Conservation (phyloP, 2,888 invertebrate species). For the Ornithoptera alexandrae region DNA sequence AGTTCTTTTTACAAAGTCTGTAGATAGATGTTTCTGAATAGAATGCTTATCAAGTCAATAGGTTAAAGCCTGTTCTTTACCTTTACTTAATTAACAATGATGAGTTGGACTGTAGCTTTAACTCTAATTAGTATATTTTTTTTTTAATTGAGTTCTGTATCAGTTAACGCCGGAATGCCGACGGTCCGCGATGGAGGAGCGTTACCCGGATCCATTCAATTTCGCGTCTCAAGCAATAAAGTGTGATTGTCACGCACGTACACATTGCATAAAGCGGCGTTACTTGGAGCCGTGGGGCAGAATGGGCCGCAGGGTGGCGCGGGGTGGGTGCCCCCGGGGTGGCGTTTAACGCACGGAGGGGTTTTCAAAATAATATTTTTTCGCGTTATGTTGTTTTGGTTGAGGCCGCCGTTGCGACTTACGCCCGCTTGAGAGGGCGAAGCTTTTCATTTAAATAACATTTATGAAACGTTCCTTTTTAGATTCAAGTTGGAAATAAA, state of each 20-base stretch:
- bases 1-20: too few species aligned
- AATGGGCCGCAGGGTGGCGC: conserved; percentile 36
- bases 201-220: conserved; percentile 61
- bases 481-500: too few species aligned
- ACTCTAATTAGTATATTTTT: not conserved
- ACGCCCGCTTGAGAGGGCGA: conserved; percentile 22
- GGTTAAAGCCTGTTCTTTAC: too few species aligned
- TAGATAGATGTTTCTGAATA: too few species aligned
- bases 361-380: conserved; percentile 58
- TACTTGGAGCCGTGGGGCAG: conserved; percentile 27
- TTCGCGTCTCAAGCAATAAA: conserved; percentile 66
- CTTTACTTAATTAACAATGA: too few species aligned
- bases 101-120: too few species aligned
- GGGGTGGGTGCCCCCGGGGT: conserved; percentile 36
- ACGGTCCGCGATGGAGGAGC: conserved; percentile 28
- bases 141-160: conserved; percentile 25
- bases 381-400: conserved; percentile 40
- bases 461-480: too few species aligned
- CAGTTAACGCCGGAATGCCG: conserved; percentile 16
- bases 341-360: conserved; percentile 65
- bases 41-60: too few species aligned
- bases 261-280: conserved; percentile 59
- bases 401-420: conserved; percentile 33
- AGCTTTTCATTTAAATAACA: not conserved
- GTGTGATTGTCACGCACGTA: conserved; percentile 79